Evolutionary conservation across 2,888 invertebrate genomes (phyloP).

Genomic region (Incurvaria masculella): DNA sequence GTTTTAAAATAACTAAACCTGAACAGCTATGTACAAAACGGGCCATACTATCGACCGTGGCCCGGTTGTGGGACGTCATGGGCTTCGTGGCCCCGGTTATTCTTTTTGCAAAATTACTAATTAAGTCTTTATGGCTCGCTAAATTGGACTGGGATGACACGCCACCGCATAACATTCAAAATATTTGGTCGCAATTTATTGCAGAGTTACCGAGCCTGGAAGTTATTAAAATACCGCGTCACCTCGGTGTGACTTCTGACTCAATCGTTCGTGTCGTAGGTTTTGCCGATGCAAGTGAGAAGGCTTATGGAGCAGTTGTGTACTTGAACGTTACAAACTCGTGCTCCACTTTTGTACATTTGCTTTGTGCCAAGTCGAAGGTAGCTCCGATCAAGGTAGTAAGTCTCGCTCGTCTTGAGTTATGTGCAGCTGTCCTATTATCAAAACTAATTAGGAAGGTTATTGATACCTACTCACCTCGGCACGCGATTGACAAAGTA

Average conservation of each 20-base stretch:
- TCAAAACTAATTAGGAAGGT: no score
- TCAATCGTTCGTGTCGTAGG: background rate
- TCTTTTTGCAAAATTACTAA: constrained; percentile 1
- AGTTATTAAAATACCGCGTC: constrained; percentile 2
- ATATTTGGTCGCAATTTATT: constrained; percentile 1
- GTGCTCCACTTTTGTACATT: background rate
- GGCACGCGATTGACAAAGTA: no score
- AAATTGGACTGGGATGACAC: constrained; percentile 4
- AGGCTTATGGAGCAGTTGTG: constrained; percentile 2
- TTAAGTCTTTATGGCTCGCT: constrained; percentile 1
- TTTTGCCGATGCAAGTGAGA: constrained; percentile 3
- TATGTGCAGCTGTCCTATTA: no score
- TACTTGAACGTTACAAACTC: background rate
- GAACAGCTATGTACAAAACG: constrained; percentile 2
- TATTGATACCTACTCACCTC: no score
- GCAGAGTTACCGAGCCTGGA: background rate
- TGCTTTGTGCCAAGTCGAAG: constrained; percentile 4
- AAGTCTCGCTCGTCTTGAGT: constrained; percentile 7
- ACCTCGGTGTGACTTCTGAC: background rate
- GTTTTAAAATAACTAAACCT: background rate
- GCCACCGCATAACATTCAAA: background rate
- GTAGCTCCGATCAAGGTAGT: constrained; percentile 4
- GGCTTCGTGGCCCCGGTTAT: constrained; percentile 2
- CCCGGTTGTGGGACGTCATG: background rate
- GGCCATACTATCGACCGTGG: background rate